phyloP scores from a whole-genome alignment of 2,113 vertebrate species.

The Telmatochromis sp. region DNA sequence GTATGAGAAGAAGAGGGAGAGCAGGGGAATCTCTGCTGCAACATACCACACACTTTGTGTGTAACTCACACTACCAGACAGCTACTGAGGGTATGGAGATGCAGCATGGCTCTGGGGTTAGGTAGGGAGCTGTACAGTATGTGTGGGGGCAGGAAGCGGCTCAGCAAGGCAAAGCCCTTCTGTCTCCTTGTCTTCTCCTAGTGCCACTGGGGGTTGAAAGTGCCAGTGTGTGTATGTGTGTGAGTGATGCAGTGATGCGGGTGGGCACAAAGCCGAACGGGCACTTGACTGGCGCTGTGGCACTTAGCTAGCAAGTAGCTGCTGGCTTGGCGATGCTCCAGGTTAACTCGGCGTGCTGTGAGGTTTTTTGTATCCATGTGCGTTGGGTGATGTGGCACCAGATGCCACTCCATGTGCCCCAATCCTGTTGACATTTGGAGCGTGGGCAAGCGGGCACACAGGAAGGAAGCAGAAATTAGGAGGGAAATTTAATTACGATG shows the following conservation, averaged over 20 bases:
- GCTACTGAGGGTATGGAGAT: conserved; percentile 1
- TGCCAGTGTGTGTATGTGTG: conserved; percentile 50
- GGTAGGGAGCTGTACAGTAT: conserved; percentile 44
- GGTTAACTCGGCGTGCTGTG: conserved; percentile 70
- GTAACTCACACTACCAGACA: conserved; percentile 1
- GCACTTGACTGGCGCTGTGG: conserved; percentile 68
- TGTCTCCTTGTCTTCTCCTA: conserved; percentile 64
- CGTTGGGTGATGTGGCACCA: conserved; percentile 83
- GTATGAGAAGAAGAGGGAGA: neutral
- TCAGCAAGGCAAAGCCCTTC: conserved; percentile 63
- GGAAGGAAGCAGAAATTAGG: conserved; percentile 73
- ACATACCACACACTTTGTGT: neutral
- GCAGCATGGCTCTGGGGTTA: conserved; percentile 38
- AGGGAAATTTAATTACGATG: conserved; percentile 95
- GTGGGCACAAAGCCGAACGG: conserved; percentile 65
- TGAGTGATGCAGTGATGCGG: conserved; percentile 41
- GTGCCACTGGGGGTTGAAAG: conserved; percentile 62
- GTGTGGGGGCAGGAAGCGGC: conserved; percentile 57
- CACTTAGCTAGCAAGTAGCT: conserved; percentile 65
- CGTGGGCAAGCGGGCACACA: conserved; percentile 73
- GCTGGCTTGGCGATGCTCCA: conserved; percentile 60
- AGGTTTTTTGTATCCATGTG: conserved; percentile 82
- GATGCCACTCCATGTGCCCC: conserved; percentile 98
- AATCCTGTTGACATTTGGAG: conserved; percentile 97
- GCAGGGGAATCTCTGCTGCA: neutral